These are phyloP conservation scores for Bursaphelenchus okinawaensis DNA, from an alignment of 2,888 invertebrate genomes.

Conservation along the genomic window DNA sequence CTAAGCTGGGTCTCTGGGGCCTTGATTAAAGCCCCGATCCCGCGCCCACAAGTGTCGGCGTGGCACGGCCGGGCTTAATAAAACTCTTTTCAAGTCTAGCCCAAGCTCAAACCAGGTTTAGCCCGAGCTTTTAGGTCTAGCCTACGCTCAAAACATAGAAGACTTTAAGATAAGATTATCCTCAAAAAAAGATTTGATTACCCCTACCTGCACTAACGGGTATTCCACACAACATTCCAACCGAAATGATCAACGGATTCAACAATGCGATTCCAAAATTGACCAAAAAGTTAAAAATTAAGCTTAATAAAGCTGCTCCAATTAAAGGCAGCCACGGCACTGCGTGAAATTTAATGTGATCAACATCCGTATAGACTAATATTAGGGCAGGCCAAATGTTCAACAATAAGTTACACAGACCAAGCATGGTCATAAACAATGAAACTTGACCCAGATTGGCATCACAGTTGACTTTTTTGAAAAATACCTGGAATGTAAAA, in stretches of 20 bases:
- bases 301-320: constrained; percentile 65
- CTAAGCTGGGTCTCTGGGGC: no score
- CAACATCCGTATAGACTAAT: constrained; percentile 78
- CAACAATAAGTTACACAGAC: constrained; percentile 77
- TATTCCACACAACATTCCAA: constrained; percentile 86
- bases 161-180: not conserved
- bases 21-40: not conserved
- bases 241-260: constrained; percentile 86
- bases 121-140: no score
- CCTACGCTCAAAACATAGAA: no score
- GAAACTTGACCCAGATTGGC: constrained; percentile 86
- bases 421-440: constrained; percentile 83
- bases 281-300: constrained; percentile 84
- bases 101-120: no score
- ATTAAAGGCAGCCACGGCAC: constrained; percentile 82
- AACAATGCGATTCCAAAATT: constrained; percentile 89
- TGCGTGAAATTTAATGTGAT: constrained; percentile 74
- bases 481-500: constrained; percentile 79
- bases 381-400: constrained; percentile 66
- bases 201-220: constrained; percentile 83
- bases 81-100: no score
- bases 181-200: no score
- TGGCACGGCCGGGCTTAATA: no score
- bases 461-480: constrained; percentile 86
- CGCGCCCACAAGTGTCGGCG: no score